phyloP scores from a whole-genome alignment of 2,113 vertebrate species.

The Caranx melampygus region DNA sequence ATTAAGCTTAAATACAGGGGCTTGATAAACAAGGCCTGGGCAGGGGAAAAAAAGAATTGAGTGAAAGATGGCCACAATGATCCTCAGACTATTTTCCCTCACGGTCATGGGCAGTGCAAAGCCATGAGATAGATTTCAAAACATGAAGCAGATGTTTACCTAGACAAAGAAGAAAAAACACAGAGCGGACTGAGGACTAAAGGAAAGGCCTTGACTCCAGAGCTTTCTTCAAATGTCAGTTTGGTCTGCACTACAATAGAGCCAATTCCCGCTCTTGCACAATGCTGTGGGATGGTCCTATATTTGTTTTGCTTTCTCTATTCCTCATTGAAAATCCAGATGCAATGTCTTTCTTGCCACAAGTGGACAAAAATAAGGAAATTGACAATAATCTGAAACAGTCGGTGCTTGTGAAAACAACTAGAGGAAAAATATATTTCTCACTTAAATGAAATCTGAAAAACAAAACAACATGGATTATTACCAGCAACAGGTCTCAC shows the following conservation, averaged over 20 bases:
- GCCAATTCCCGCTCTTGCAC: slow-evolving; percentile 65
- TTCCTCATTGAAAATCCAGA: slow-evolving; percentile 68
- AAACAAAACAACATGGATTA: slow-evolving; percentile 57
- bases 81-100: slow-evolving; percentile 83
- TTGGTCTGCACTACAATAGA: slow-evolving; percentile 60
- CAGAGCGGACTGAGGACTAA: slow-evolving; percentile 42
- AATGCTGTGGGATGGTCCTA: slow-evolving; percentile 62
- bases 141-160: slow-evolving; percentile 87
- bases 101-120: slow-evolving; percentile 81
- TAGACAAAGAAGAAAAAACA: slow-evolving; percentile 78
- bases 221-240: slow-evolving; percentile 71
- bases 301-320: slow-evolving; percentile 67
- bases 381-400: slow-evolving; percentile 67
- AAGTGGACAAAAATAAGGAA: slow-evolving; percentile 64
- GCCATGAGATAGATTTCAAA: slow-evolving; percentile 83
- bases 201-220: slow-evolving; percentile 64
- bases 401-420: slow-evolving; percentile 48
- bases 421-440: slow-evolving; percentile 41
- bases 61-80: slow-evolving; percentile 82
- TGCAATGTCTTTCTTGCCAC: slow-evolving; percentile 56
- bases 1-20: slow-evolving; percentile 92
- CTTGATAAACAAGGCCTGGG: slow-evolving; percentile 88
- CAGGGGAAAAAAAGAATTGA: slow-evolving; percentile 79
- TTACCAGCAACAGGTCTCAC: slow-evolving; percentile 42
- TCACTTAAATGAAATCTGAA: slow-evolving; percentile 48